Evolutionary conservation across 2,797 vertebrate genomes (phyloP).

Genomic region (Percopsis omiscomaycus): DNA sequence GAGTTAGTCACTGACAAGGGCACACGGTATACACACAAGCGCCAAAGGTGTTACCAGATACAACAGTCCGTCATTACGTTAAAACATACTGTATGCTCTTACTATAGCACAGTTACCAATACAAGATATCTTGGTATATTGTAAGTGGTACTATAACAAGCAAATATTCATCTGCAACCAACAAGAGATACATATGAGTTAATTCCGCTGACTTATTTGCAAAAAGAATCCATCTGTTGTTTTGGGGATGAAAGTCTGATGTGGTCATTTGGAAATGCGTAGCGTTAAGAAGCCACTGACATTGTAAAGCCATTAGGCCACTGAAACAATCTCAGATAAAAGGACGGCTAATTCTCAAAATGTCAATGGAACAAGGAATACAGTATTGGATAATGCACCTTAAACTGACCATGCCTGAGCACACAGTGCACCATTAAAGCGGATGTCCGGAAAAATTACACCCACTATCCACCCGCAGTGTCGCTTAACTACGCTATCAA

Average conservation of each 20-base stretch:
- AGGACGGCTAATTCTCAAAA: slow-evolving; percentile 49
- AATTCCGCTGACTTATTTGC: background rate
- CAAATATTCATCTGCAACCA: too few relatives aligned
- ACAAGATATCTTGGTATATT: background rate
- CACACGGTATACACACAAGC: slow-evolving; percentile 16
- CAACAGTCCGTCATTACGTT: background rate
- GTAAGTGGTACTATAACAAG: background rate
- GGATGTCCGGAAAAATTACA: slow-evolving; percentile 40
- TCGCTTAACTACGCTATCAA: slow-evolving; percentile 57
- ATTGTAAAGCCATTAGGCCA: slow-evolving; percentile 42
- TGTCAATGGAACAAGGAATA: slow-evolving; percentile 45
- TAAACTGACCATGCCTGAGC: slow-evolving; percentile 38
- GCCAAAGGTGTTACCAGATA: slow-evolving; percentile 9
- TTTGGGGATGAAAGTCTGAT: slow-evolving; percentile 5
- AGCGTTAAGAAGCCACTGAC: slow-evolving; percentile 31
- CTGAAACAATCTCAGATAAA: slow-evolving; percentile 44
- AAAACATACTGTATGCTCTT: background rate
- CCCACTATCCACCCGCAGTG: slow-evolving; percentile 14
- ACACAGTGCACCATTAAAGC: slow-evolving; percentile 40
- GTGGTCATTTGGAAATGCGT: slow-evolving; percentile 33
- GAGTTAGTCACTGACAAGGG: slow-evolving; percentile 47
- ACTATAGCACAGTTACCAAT: background rate
- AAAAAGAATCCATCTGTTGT: background rate
- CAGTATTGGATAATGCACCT: slow-evolving; percentile 38
- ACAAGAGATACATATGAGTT: background rate